phyloP scores from a whole-genome alignment of 2,113 vertebrate species.

The Salvelinus fontinalis region DNA sequence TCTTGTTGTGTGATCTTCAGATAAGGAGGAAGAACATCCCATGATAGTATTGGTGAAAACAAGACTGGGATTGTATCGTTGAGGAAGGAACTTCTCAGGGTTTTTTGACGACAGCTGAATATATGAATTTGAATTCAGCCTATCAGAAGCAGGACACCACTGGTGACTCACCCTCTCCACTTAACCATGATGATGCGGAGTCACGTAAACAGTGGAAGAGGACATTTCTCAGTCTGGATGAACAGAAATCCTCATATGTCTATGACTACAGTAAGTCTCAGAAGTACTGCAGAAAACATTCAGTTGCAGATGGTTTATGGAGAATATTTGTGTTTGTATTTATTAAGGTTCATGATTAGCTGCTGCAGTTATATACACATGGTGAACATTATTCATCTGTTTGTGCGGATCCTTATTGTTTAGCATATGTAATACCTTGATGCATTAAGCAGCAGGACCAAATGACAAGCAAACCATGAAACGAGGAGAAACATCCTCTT shows the following conservation, averaged over 20 bases:
- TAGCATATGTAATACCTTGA: conserved; percentile 50
- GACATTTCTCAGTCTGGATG: too few relatives aligned
- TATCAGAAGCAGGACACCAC: background rate
- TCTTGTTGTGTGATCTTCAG: conserved; percentile 40
- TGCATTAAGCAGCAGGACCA: conserved; percentile 51
- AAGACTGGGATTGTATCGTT: background rate
- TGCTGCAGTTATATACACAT: conserved; percentile 32
- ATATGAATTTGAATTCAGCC: background rate
- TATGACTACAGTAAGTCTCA: too few relatives aligned
- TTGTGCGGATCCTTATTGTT: conserved; percentile 57
- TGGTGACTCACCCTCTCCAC: conserved; percentile 7
- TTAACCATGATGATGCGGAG: too few relatives aligned
- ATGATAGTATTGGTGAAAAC: too few relatives aligned
- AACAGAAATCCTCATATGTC: too few relatives aligned
- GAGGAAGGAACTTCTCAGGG: background rate
- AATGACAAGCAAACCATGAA: conserved; percentile 65
- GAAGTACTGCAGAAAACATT: background rate
- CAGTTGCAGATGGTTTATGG: conserved; percentile 33
- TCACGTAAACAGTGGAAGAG: too few relatives aligned
- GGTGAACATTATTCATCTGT: conserved; percentile 46
- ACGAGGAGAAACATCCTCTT: conserved; percentile 43
- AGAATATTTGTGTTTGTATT: background rate
- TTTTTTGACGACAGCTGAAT: too few relatives aligned
- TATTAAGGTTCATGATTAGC: too few relatives aligned
- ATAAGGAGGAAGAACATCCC: conserved; percentile 44